Conservation (phyloP, 2,113 vertebrate genomes). For the Petaurus breviceps region DNA sequence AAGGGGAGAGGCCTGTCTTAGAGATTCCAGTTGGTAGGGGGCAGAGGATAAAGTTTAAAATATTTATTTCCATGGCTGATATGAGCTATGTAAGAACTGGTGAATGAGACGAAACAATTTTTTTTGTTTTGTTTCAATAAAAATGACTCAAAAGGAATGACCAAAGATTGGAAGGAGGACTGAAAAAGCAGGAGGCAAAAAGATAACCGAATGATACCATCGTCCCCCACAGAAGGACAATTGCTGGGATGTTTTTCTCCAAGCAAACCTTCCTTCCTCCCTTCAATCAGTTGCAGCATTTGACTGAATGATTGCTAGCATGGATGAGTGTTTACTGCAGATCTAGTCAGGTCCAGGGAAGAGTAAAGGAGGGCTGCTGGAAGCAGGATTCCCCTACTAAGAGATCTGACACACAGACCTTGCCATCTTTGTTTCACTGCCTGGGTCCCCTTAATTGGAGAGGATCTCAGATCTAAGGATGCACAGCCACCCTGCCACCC, state of each 20-base stretch:
- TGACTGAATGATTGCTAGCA: neutral
- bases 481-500: too few relatives aligned
- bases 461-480: too few relatives aligned
- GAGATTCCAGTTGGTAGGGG: neutral
- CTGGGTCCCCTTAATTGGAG: neutral
- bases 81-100: neutral
- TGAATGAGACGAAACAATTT: neutral
- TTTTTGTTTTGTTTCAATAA: neutral
- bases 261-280: neutral
- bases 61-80: neutral
- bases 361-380: neutral
- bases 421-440: neutral
- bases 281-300: neutral
- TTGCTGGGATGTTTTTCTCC: neutral
- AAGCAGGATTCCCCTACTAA: neutral
- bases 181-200: neutral
- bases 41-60: neutral
- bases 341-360: too few relatives aligned
- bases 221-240: neutral
- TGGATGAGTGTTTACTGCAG: neutral
- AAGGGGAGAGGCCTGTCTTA: neutral
- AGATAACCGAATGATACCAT: accelerated
- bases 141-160: neutral
- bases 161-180: accelerated
- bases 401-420: neutral